Conservation (phyloP, 1,140 invertebrate species). For the Conus betulinus region DNA sequence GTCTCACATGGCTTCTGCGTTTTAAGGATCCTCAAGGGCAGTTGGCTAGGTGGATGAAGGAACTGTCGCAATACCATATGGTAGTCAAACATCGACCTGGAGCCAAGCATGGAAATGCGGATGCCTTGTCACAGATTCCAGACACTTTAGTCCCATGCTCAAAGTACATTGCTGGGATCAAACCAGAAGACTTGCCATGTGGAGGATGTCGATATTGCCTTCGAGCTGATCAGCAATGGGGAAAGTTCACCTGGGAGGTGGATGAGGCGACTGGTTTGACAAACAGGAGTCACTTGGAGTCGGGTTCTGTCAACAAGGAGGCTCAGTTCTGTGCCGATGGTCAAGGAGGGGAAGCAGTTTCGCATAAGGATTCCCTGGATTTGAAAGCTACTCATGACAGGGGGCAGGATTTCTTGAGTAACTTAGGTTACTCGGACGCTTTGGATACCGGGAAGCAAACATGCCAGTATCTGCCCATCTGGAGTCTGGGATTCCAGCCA, state of each 20-base stretch:
- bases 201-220: slow-evolving; percentile 34
- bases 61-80: slow-evolving; percentile 44
- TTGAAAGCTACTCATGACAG: background rate
- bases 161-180: background rate
- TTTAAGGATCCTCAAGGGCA: slow-evolving; percentile 56
- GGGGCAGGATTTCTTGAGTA: too few relatives aligned
- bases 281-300: slow-evolving; percentile 14
- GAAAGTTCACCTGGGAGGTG: slow-evolving; percentile 25
- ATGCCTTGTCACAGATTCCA: slow-evolving; percentile 45
- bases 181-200: slow-evolving; percentile 32
- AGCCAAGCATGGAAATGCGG: slow-evolving; percentile 44
- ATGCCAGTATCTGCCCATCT: too few relatives aligned
- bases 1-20: slow-evolving; percentile 47
- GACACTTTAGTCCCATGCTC: background rate
- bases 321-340: background rate
- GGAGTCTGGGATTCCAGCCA: too few relatives aligned
- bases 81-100: slow-evolving; percentile 40
- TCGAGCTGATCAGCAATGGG: slow-evolving; percentile 27
- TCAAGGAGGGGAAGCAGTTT: background rate
- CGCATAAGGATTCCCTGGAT: background rate
- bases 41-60: slow-evolving; percentile 55
- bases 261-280: slow-evolving; percentile 35
- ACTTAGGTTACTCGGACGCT: too few relatives aligned
- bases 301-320: background rate
- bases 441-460: too few relatives aligned